A percentile compares a stretch with the other conserved stretches of the same genome.
phyloP scores from a whole-genome alignment of 2,113 vertebrate genomes.

The Sylvia atricapilla region DNA sequence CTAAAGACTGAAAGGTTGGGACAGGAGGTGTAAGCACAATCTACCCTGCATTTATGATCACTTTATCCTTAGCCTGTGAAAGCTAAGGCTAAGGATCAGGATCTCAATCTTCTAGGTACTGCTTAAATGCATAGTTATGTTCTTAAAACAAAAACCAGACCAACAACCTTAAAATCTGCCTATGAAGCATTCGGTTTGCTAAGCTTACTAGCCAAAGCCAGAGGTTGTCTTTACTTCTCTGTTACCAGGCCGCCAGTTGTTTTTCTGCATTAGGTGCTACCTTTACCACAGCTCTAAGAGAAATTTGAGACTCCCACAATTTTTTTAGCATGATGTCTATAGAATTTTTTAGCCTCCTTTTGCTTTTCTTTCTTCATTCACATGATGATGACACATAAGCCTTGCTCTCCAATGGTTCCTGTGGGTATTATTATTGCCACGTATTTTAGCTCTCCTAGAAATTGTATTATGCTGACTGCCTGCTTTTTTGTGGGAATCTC shows the following conservation, averaged over 20 bases:
- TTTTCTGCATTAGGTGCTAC: neutral
- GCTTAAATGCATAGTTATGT: neutral
- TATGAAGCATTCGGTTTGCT: neutral
- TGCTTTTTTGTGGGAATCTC: neutral
- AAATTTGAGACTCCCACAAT: neutral
- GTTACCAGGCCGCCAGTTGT: neutral
- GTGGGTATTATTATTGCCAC: neutral
- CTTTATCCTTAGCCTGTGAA: neutral
- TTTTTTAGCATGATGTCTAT: neutral
- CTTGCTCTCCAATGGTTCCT: neutral
- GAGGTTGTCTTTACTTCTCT: neutral
- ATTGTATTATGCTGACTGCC: neutral
- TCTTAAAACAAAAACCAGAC: neutral
- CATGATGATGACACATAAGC: neutral
- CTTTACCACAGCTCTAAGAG: neutral
- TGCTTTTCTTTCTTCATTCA: neutral
- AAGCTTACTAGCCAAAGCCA: neutral
- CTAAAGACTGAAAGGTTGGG: neutral
- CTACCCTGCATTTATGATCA: neutral
- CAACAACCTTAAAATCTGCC: neutral
- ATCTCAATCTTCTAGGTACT: neutral
- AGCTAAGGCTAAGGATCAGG: neutral
- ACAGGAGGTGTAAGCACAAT: neutral
- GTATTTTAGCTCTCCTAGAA: neutral
- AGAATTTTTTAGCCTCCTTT: neutral